Evolutionary conservation across 2,113 vertebrate species (phyloP), one percentile per base, ranked within the genome.

Genomic region (Psophia crepitans): DNA sequence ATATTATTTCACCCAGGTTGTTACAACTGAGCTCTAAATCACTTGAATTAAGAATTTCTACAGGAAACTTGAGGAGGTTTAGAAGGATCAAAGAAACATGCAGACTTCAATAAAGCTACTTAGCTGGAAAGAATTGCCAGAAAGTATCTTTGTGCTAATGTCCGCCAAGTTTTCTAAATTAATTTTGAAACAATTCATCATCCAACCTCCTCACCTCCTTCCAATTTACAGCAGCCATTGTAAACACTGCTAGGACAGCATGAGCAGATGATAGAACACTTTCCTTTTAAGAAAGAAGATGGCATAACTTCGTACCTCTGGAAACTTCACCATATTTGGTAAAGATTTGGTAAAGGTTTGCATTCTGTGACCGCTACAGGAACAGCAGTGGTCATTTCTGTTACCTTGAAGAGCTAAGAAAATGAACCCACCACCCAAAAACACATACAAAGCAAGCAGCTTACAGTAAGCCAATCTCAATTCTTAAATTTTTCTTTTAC

Each of bases 271-370:
- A 71, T 18, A 43, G 85, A 97, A 96, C 63, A 60, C 76, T 96
- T 96, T 86, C 97, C 96, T 97, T 97, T 92, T 95, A 96, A 91
- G 93, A 95, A 90, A 82, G 81, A 88, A 5, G 10, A 46, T 24
- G 1, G 74, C 14, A 0, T 78, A 82, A 93, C 75, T 86, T 91
- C 96, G 87, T 92, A 84, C 75, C 90, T 96, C 87, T 60, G 22
- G 30, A 39, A 96, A 95, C 93, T 28, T 96, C 80, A 96, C 96
- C 97, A 90, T 97, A 96, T 96, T 94, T 95, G 97, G 95, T 95
- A 94, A 97, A 77, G 86, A 71, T 49, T 83, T 17, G 1, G 8
- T 66, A 53, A 85, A 84, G 46, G 82, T 92, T 88, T 85, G 74
- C 43, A 23, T 82, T 76, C 78, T 43, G 5, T 24, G 57, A 35